Conservation (phyloP, 2,888 invertebrate species). For the Chaitophorus viminalis region DNA sequence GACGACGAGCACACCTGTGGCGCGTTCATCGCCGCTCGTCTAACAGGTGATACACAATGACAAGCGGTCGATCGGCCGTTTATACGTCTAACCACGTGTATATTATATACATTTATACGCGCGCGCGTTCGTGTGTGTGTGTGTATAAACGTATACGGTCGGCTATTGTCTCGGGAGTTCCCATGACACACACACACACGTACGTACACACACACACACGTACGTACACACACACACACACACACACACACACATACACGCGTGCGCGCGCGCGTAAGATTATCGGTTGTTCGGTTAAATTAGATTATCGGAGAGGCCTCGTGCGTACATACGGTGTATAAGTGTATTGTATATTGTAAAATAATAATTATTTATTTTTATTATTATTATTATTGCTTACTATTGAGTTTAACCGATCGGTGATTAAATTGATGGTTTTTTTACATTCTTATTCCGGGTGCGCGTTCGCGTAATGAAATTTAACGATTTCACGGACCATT, state of each 20-base stretch:
- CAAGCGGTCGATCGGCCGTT: conserved; percentile 56
- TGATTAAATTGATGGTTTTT: conserved; percentile 35
- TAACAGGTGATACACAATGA: conserved; percentile 62
- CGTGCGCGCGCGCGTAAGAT: conserved; percentile 18
- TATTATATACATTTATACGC: neutral
- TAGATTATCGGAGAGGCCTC: too few relatives aligned
- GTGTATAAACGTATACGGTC: neutral
- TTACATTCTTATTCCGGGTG: neutral
- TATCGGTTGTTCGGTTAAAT: too few relatives aligned
- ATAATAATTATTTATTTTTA: conserved; percentile 11
- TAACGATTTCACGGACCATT: conserved; percentile 58
- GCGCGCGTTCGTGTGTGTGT: neutral
- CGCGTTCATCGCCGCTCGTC: conserved; percentile 40
- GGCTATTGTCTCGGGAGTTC: conserved; percentile 56
- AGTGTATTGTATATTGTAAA: too few relatives aligned
- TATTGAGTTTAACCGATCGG: conserved; percentile 23
- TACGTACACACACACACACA: neutral
- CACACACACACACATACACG: neutral
- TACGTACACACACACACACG: neutral
- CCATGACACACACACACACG: conserved; percentile 16
- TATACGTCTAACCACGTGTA: conserved; percentile 19
- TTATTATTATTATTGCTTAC: neutral
- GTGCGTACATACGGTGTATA: conserved; percentile 1
- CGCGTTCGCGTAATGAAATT: conserved; percentile 36
- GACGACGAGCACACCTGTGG: conserved; percentile 52